Conservation (phyloP, 2,888 invertebrate genomes). For the Eilema depressum region DNA sequence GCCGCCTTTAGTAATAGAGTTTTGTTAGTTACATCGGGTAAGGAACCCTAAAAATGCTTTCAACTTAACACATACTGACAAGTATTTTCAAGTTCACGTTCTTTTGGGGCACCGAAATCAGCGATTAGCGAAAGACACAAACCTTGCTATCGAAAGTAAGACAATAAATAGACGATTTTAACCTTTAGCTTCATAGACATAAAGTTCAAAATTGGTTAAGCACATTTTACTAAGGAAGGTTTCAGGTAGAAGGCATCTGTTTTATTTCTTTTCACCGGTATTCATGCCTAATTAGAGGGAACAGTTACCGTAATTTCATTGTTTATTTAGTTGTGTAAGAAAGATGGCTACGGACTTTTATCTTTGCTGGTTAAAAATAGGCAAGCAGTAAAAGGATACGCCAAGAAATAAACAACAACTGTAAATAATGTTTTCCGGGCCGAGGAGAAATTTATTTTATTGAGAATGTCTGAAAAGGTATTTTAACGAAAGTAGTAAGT, state of each 20-base stretch:
- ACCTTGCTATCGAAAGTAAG: not conserved
- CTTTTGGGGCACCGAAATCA: conserved; percentile 21
- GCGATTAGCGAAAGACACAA: conserved; percentile 19
- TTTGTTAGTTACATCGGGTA: not conserved
- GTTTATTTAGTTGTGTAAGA: conserved; percentile 17
- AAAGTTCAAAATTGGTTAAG: not conserved
- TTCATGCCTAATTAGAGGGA: conserved; percentile 18
- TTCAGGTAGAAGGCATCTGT: conserved; percentile 30
- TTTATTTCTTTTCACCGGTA: conserved; percentile 23
- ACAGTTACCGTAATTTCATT: conserved; percentile 16
- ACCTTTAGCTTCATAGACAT: not conserved
- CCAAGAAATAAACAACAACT: not conserved
- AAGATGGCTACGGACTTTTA: conserved; percentile 12
- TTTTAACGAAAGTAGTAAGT: not conserved
- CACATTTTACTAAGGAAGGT: not conserved
- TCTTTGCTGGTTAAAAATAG: conserved; percentile 9
- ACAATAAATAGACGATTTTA: not conserved
- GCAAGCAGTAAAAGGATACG: conserved; percentile 2
- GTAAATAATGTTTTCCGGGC: conserved; percentile 1
- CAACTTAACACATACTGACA: conserved; percentile 34
- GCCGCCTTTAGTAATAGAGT: not conserved
- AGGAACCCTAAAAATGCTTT: conserved; percentile 25
- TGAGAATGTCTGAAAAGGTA: not conserved
- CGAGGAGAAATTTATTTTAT: not conserved
- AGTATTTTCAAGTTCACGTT: conserved; percentile 40